Percentiles rank a stretch among this genome's conserved stretches.
Conservation (phyloP, 2,113 vertebrate species). For the Calyptomena viridis region DNA sequence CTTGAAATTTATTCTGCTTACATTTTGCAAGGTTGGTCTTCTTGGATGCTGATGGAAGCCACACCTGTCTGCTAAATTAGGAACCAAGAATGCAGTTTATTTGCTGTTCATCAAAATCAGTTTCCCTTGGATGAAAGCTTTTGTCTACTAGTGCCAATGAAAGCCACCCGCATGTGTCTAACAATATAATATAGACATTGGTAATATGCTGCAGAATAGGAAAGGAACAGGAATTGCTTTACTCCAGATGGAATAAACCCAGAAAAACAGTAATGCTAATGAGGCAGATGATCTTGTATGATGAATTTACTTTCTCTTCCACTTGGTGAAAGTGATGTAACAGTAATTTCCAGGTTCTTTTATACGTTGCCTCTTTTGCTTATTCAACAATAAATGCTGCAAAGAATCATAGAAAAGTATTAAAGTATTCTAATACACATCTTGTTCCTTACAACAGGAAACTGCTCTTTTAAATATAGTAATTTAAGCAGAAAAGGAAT, state of each 20-base stretch:
- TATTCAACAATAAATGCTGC: neutral
- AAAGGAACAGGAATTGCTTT: neutral
- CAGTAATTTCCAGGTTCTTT: neutral
- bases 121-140: neutral
- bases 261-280: neutral
- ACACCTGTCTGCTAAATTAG: neutral
- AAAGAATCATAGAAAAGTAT: neutral
- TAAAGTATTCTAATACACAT: neutral
- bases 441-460: neutral
- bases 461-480: neutral
- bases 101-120: neutral
- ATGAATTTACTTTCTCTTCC: neutral
- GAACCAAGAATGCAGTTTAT: neutral
- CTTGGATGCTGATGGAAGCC: neutral
- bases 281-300: neutral
- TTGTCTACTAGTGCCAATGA: neutral
- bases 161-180: neutral
- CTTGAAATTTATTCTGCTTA: neutral
- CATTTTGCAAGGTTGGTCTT: neutral
- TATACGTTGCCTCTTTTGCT: neutral
- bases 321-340: neutral
- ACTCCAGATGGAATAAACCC: neutral
- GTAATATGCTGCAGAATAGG: neutral
- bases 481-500: neutral
- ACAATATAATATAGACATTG: neutral